A percentile compares a stretch with the other conserved stretches of the same genome.
phyloP scores from a whole-genome alignment of 2,113 vertebrate species.

The Pardalotus punctatus region DNA sequence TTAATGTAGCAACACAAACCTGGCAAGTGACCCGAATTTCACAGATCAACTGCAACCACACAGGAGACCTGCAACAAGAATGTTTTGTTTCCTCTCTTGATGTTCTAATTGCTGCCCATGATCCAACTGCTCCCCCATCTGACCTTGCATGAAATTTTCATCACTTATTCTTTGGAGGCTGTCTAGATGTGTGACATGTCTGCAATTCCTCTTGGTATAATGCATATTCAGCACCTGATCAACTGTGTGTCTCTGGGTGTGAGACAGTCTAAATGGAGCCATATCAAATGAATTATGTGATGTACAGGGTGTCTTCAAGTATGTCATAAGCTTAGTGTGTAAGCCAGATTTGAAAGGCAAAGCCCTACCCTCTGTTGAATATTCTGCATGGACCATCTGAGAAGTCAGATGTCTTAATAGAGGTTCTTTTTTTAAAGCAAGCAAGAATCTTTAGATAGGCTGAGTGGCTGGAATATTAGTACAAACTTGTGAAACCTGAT shows the following conservation, averaged over 20 bases:
- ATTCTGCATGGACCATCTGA: conserved; percentile 1
- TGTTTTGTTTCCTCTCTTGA: conserved; percentile 55
- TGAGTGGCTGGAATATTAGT: background rate
- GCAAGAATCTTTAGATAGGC: background rate
- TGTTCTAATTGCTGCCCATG: conserved; percentile 66
- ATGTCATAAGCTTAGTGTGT: background rate
- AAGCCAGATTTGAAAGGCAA: background rate
- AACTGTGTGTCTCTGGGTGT: conserved; percentile 21
- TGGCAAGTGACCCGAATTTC: conserved; percentile 76
- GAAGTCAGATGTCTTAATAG: background rate
- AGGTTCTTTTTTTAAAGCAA: background rate
- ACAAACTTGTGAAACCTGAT: background rate
- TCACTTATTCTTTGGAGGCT: conserved; percentile 28
- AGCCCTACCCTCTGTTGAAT: background rate
- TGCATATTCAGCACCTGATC: conserved; percentile 59
- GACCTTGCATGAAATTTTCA: conserved; percentile 60
- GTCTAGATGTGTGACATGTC: background rate
- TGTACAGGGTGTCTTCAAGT: conserved; percentile 4
- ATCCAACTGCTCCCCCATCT: conserved; percentile 69
- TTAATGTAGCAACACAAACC: conserved; percentile 75
- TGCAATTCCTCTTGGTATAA: conserved; percentile 26
- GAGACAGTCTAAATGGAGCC: conserved; percentile 35
- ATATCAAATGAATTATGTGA: conserved; percentile 6
- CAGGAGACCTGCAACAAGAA: conserved; percentile 66
- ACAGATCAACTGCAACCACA: conserved; percentile 67